A percentile compares a stretch with the other conserved stretches of the same genome.
phyloP scores from a whole-genome alignment of 2,113 vertebrate genomes.

The Atherinomorus stipes region DNA sequence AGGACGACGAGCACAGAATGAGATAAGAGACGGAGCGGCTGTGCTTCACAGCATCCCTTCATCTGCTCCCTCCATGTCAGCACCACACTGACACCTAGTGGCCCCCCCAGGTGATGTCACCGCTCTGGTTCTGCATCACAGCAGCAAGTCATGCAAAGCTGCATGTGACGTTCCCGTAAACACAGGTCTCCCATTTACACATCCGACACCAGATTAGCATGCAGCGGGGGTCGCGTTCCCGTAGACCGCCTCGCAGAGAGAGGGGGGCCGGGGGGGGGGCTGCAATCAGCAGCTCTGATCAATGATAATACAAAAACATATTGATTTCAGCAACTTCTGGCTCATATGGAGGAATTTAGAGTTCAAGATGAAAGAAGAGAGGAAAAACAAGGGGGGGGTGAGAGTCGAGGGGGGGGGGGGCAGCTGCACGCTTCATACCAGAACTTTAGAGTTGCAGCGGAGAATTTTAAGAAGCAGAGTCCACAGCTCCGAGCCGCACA shows the following conservation, averaged over 20 bases:
- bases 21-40: conserved; percentile 16
- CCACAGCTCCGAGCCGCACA: conserved; percentile 91
- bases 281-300: neutral
- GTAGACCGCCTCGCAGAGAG: neutral
- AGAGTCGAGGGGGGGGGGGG: neutral
- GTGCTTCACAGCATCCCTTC: conserved; percentile 5
- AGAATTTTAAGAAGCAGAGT: conserved; percentile 81
- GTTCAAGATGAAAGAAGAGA: too few relatives aligned
- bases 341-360: neutral
- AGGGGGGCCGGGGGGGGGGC: neutral
- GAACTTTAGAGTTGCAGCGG: conserved; percentile 77
- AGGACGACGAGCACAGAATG: conserved; percentile 18
- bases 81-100: conserved; percentile 88
- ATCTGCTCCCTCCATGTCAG: conserved; percentile 47
- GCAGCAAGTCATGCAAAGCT: neutral
- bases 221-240: rapidly evolving
- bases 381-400: neutral
- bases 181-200: neutral
- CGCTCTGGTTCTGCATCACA: neutral
- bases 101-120: conserved; percentile 6
- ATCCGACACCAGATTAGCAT: neutral
- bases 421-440: conserved; percentile 59
- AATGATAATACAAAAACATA: neutral
- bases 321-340: neutral
- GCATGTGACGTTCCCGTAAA: neutral